Conservation (phyloP, 2,113 vertebrate species). For the Parus major region DNA sequence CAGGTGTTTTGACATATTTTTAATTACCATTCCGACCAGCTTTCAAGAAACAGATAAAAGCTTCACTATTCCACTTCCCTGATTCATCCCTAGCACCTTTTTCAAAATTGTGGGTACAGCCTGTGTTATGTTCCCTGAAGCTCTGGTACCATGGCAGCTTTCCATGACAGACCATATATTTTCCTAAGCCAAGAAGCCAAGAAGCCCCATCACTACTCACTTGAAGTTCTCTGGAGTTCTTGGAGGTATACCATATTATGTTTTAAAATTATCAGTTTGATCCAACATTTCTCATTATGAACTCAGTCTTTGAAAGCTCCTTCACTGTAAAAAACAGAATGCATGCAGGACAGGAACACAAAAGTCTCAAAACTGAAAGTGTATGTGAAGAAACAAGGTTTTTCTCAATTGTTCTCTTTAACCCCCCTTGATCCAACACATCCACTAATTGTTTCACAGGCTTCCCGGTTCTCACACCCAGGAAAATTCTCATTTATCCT, state of each 20-base stretch:
- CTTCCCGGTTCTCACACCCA: not conserved
- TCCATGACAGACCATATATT: not conserved
- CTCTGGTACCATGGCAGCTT: not conserved
- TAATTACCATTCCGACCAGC: not conserved
- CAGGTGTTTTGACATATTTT: slow-evolving; percentile 13
- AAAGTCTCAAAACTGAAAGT: not conserved
- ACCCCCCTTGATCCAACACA: not conserved
- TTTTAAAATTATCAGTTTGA: not conserved
- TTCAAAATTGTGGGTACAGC: not conserved
- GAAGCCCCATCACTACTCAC: not conserved
- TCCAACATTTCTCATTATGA: not conserved
- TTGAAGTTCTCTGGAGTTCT: not conserved
- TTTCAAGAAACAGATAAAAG: not conserved
- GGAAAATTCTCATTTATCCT: not conserved
- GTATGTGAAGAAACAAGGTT: not conserved
- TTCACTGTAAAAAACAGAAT: not conserved
- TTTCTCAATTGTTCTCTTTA: not conserved
- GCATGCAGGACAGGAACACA: not conserved
- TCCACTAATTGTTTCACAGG: slow-evolving; percentile 8
- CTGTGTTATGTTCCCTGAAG: not conserved
- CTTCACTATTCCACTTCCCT: not conserved
- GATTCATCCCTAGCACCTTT: not conserved
- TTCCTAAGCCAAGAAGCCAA: not conserved
- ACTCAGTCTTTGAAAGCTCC: not conserved
- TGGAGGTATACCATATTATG: not conserved